Base-by-base conservation (phyloP, 2,888 invertebrate species). In the Trissolcus brochymenae region DNA sequence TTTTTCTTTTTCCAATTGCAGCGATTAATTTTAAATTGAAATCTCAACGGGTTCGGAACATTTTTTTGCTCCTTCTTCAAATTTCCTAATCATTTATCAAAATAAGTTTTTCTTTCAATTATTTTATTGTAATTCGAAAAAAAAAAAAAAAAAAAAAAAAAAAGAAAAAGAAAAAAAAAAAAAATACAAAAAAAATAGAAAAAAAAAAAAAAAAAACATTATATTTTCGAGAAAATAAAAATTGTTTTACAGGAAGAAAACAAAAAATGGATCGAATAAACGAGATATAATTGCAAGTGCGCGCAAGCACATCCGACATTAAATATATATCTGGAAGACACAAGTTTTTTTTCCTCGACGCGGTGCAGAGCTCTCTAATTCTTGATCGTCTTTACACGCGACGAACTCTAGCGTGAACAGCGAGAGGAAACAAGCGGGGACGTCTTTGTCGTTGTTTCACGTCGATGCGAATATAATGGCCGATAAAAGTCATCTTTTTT, bases 401-500 rank as follows among this genome's bases (percentile, higher is more conserved):
- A 70, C 76, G 50, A 72, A 71, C 54, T 59, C 59, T 59, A 59
- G 53, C 59, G 46, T 71, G 70, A 72, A 72, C 64, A 53, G 17
- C 62, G 57, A 56, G 51, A 64, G 71, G 41, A 64, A 64, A 53
- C 11, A n/a, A 16, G 25, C 54, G 50, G 62, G 68, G 60, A 78
- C 55, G 59, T 64, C 66, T 60, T 66, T 61, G 72, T 72, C 66
- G 35, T 17, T 41, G 41, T 57, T 57, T 57, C 43, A 59, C 59
- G 66, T 50, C 67, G 57, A 54, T 62, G 70, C 62, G 62, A 57
- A 59, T 46, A 65, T 62, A 68, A 67, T 67, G 62, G 51, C 40
- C 59, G 72, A 59, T 72, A 72, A 64, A 64, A 65, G 57, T 46
- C 46, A 46, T 16, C 14, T 46, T 46, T 13, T 16, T 86, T 87